phyloP scores from a whole-genome alignment of 2,113 vertebrate species.

The Limnothrissa miodon region DNA sequence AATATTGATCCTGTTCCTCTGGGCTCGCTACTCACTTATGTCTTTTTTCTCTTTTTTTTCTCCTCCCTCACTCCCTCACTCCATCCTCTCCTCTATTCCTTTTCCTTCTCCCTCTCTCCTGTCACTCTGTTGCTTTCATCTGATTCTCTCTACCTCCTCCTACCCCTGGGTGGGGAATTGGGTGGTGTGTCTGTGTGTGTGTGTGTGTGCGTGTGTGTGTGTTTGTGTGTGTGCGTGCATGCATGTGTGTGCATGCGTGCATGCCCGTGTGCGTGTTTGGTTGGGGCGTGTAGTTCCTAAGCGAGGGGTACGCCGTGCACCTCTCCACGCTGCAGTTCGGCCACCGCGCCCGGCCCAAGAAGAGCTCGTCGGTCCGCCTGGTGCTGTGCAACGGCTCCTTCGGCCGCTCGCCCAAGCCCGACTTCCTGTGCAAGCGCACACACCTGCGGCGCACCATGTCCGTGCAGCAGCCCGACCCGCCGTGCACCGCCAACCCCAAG shows the following conservation, averaged over 20 bases:
- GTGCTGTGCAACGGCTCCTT: slow-evolving; percentile 94
- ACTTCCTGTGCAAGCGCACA: slow-evolving; percentile 92
- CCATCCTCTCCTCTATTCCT: neutral
- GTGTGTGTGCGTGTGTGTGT: slow-evolving; percentile 3
- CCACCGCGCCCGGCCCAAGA: slow-evolving; percentile 89
- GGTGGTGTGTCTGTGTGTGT: neutral
- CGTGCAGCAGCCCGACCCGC: slow-evolving; percentile 92
- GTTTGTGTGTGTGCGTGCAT: too few species aligned
- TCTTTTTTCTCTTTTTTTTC: slow-evolving; percentile 8
- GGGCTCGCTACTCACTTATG: neutral
- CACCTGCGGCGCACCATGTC: slow-evolving; percentile 95
- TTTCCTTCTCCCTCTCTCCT: neutral
- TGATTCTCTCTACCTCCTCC: neutral
- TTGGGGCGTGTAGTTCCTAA: slow-evolving; percentile 79
- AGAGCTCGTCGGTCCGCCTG: slow-evolving; percentile 89
- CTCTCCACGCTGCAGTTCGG: slow-evolving; percentile 87
- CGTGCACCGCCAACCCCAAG: slow-evolving; percentile 81
- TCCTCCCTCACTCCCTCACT: neutral
- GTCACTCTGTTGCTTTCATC: neutral
- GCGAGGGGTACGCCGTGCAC: slow-evolving; percentile 92
- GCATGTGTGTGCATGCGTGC: too few species aligned
- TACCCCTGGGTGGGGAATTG: neutral
- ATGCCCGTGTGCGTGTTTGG: neutral
- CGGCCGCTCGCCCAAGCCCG: slow-evolving; percentile 89
- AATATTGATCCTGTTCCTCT: neutral